phyloP scores from a whole-genome alignment of 2,888 invertebrate species.

The Monoplex corrugatus region DNA sequence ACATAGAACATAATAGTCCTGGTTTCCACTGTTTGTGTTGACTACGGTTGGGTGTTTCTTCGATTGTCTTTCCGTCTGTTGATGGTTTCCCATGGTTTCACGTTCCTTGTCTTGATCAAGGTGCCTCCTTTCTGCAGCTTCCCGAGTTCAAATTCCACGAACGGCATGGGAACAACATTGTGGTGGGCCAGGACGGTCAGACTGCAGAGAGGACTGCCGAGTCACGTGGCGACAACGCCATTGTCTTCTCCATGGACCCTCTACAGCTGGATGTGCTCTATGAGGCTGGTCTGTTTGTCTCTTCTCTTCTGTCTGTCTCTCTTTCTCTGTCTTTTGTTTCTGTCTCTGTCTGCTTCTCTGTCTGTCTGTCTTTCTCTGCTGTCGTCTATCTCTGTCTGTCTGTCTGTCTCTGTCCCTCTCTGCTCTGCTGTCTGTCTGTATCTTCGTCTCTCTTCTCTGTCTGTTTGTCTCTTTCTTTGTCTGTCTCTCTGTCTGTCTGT shows the following conservation, averaged over 20 bases:
- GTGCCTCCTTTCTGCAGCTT: no score
- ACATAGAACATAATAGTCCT: no score
- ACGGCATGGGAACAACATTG: neutral
- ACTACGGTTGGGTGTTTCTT: neutral
- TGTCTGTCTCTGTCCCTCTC: neutral
- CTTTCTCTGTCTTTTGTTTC: neutral
- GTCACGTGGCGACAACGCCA: neutral
- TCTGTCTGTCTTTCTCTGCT: neutral
- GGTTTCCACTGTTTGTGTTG: no score
- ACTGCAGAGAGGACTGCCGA: neutral
- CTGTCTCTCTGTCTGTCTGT: no score
- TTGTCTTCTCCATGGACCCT: no score
- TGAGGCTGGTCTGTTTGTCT: neutral
- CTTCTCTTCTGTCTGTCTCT: neutral
- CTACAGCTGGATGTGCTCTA: no score
- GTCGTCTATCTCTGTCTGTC: neutral
- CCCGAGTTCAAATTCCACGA: neutral
- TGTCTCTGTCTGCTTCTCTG: neutral
- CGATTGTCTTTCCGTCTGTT: neutral
- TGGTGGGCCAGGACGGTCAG: neutral
- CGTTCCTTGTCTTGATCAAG: no score
- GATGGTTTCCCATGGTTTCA: neutral
- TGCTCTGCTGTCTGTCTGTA: neutral
- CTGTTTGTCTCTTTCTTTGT: no score
- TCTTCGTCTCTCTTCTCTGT: no score